Conservation (phyloP, 1,140 invertebrate species). For the Papilio xuthus region DNA sequence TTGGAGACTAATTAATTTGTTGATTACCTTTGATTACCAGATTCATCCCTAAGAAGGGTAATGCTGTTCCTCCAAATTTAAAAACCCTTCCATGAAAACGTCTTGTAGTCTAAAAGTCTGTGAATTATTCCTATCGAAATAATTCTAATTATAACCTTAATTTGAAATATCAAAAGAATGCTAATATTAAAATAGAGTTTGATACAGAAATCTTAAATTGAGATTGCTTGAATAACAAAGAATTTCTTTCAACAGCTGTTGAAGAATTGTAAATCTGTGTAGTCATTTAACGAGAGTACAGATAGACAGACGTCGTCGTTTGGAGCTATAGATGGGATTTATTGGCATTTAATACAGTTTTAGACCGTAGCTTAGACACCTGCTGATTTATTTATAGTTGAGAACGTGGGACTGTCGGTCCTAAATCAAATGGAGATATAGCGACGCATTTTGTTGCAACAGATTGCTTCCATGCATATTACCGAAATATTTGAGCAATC, state of each 20-base stretch:
- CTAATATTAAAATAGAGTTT: background rate
- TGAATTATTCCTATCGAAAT: background rate
- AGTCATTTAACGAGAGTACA: slow-evolving; percentile 38
- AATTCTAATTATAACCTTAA: background rate
- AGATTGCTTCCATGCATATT: slow-evolving; percentile 7
- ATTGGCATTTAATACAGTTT: slow-evolving; percentile 51
- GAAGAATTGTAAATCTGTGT: slow-evolving; percentile 20
- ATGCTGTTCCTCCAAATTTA: too few species aligned
- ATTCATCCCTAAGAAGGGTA: too few species aligned
- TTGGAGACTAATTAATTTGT: background rate
- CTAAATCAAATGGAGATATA: slow-evolving; percentile 43
- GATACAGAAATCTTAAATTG: background rate
- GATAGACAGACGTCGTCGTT: slow-evolving; percentile 47
- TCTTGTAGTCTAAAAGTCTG: too few species aligned
- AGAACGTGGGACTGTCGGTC: slow-evolving; percentile 44
- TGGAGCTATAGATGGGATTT: slow-evolving; percentile 44
- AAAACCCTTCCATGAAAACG: too few species aligned
- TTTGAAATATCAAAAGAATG: background rate
- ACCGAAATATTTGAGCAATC: background rate
- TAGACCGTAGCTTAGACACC: slow-evolving; percentile 49
- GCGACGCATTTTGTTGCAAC: slow-evolving; percentile 39
- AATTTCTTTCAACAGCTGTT: slow-evolving; percentile 14
- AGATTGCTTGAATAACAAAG: slow-evolving; percentile 24
- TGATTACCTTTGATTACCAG: too few species aligned
- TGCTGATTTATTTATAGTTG: slow-evolving; percentile 56